Evolutionary conservation across 2,797 vertebrate genomes (phyloP), one percentile per base, ranked within the genome.

Genomic region (Sebastes trivittatus): DNA sequence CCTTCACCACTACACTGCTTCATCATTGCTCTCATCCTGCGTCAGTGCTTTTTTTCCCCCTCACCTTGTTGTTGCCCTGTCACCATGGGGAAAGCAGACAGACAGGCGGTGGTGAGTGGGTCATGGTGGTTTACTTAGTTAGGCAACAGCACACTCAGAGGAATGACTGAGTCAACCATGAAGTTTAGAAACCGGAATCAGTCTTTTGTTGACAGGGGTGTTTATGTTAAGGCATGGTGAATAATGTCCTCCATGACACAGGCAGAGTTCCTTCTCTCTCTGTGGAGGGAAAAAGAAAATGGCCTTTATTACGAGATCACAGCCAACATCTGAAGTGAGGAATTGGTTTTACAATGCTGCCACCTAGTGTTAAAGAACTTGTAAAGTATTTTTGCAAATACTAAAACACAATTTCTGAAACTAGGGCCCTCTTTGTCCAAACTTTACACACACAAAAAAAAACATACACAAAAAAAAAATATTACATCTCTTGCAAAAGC

Each of bases 211-310:
- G 72, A 82, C 77, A 38, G 56, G 72, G 66, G 36, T 82, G 83
- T 91, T 95, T 93, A 92, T 89, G 77, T 87, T 81, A 88, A 81
- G 74, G 75, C 58, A 78, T 36, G 60, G 80, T 91, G 91, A 95
- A 95, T 93, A 94, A 94, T 91, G 82, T 92, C 90, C 92, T 95
- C 93, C 94, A 94, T 95, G 93, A 95, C 90, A 91, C 85, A 75
- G 72, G 38, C 86, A 63, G 66, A 27, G 64, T 61, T 83, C 72
- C 10, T 54, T 63, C 49, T 54, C 49, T 52, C 68, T 81, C 64
- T 72, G 49, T 79, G 72, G 58, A 46, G 58, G 77, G 72, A 84
- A 92, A 92, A 90, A 87, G 75, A 89, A 92, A 90, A 92, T 90
- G 90, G 72, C 84, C 68, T 86, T 84, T 85, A 52, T 78, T 85